A percentile compares a stretch with the other conserved stretches of the same genome.
phyloP scores from a whole-genome alignment of 2,888 invertebrate genomes.

The Lobophora halterata region DNA sequence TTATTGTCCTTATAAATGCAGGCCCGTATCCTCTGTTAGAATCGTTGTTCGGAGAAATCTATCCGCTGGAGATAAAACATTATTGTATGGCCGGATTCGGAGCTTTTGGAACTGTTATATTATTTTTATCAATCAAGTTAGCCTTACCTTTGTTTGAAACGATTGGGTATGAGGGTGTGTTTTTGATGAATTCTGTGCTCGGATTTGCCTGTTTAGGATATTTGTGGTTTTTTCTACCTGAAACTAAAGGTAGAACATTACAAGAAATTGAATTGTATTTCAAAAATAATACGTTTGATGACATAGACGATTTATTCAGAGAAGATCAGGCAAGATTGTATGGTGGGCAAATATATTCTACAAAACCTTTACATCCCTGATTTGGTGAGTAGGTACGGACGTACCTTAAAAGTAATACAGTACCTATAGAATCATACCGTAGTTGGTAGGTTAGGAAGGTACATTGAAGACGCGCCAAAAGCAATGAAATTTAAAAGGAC shows the following conservation, averaged over 20 bases:
- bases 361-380: too few relatives aligned
- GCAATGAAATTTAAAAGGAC: too few relatives aligned
- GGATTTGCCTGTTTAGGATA: conserved; percentile 31
- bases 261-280: conserved; percentile 41
- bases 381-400: too few relatives aligned
- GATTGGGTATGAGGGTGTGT: conserved; percentile 38
- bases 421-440: too few relatives aligned
- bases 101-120: conserved; percentile 21
- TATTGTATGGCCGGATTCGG: conserved; percentile 29
- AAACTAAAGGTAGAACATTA: conserved; percentile 39
- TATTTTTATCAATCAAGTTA: conserved; percentile 33
- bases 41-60: conserved; percentile 34
- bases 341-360: too few relatives aligned
- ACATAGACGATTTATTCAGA: too few relatives aligned
- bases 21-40: conserved; percentile 38
- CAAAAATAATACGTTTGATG: conserved; percentile 26
- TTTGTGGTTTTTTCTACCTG: conserved; percentile 36
- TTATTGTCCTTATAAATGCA: conserved; percentile 30
- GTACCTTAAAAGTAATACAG: too few relatives aligned
- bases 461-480: too few relatives aligned
- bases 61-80: conserved; percentile 36
- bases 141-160: conserved; percentile 27
- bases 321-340: too few relatives aligned
- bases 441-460: too few relatives aligned
- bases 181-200: conserved; percentile 31